Evolutionary conservation across 2,888 invertebrate species (phyloP), one percentile per base, ranked within the genome.

Genomic region (Malacosoma neustria): DNA sequence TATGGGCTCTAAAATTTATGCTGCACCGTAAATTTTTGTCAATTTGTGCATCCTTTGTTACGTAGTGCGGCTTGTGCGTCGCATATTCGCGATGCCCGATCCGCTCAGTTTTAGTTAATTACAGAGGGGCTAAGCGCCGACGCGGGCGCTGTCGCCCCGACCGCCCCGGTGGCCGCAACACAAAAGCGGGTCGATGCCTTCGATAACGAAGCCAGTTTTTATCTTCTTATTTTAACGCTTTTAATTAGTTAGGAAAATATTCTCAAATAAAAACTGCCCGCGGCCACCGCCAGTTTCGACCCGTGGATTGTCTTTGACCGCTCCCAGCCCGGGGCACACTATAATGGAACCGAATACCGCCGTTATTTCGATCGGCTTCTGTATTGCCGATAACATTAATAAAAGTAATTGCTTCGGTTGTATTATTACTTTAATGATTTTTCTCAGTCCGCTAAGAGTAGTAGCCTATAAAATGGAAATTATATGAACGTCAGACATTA

Each of bases 231-330:
- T 85, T 81, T 68, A 70, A 81, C 81, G 80, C 76, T 80, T 82
- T 85, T 85, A 85, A 85, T 84, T 84, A 84, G 82, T 84, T 81
- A 82, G 82, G 84, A 82, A 85, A 85, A 84, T 84, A 82, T 82
- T 77, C 75, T 81, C 76, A 79, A 82, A 79, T 74, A 80, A 79
- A 79, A 76, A 72, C 63, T 62, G 73, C 77, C 75, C 63, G 60
- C 58, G 61, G 75, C 71, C 51, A 54, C 54, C 61, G 60, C 62
- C 61, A 58, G 60, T 53, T 59, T 60, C 57, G 66, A 62, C 60
- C 63, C 63, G 61, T 66, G 72, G 65, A 73, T 73, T 76, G 79
- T 76, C 76, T 77, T 66, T 74, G 74, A 64, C 63, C 70, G 64
- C 51, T 55, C 57, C 48, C 47, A 50, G 75, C 80, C 77, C 49